phyloP scores from a whole-genome alignment of 2,888 invertebrate species.

The Ellobium chinense region DNA sequence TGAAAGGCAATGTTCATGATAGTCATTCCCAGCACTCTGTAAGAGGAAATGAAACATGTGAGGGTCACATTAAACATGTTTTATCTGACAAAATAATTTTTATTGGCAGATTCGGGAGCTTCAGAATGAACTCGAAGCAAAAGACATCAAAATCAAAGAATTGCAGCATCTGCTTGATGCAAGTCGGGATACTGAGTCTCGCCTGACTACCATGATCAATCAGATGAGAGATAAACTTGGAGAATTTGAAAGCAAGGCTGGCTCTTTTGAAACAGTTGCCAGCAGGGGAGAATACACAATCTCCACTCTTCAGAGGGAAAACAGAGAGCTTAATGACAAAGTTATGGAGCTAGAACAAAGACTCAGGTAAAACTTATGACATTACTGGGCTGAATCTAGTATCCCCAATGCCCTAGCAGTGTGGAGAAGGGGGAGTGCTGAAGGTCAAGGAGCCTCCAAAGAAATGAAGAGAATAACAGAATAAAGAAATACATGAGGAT shows the following conservation, averaged over 20 bases:
- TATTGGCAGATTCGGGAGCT: conserved; percentile 40
- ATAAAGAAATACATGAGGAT: no score
- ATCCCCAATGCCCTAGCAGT: no score
- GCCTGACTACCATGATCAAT: conserved; percentile 65
- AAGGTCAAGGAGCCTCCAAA: no score
- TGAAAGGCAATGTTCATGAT: no score
- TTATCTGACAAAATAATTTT: neutral
- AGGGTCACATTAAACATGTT: neutral
- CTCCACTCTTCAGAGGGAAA: conserved; percentile 73
- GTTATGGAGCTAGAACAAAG: conserved; percentile 76
- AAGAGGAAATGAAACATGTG: no score
- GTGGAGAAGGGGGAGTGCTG: no score
- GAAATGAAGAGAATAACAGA: no score
- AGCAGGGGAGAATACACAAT: conserved; percentile 75
- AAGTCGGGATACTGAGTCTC: conserved; percentile 70
- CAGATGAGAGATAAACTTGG: conserved; percentile 68
- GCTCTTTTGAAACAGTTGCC: conserved; percentile 71
- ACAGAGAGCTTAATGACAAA: conserved; percentile 70
- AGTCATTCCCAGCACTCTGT: no score
- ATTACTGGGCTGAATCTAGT: no score
- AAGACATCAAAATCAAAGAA: conserved; percentile 75
- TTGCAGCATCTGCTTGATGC: conserved; percentile 70
- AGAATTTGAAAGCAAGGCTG: conserved; percentile 72
- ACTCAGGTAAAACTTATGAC: no score
- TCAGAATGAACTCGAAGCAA: conserved; percentile 71